Percentiles rank a stretch among this genome's conserved stretches.
Evolutionary conservation across 1,140 invertebrate species (phyloP).

Genomic region (Dendrolimus punctatus): DNA sequence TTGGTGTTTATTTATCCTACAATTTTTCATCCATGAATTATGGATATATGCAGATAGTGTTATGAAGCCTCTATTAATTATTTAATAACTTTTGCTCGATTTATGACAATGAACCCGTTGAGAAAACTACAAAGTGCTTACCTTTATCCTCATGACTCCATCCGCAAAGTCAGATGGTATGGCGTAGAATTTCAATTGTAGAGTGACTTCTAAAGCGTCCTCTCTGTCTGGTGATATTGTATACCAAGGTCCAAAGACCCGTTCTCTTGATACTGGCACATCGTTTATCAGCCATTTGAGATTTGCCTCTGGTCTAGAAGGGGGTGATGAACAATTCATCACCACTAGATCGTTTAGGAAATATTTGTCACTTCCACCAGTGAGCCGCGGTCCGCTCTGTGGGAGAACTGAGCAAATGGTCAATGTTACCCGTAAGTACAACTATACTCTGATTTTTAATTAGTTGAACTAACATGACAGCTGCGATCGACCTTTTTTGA

Average conservation of each 20-base stretch:
- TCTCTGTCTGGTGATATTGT: slow-evolving; percentile 23
- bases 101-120: no score
- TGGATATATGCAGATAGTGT: no score
- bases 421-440: neutral
- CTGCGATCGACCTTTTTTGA: no score
- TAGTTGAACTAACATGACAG: no score
- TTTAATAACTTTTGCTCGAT: no score
- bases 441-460: no score
- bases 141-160: slow-evolving; percentile 26
- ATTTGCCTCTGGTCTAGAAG: slow-evolving; percentile 84
- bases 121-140: slow-evolving; percentile 3
- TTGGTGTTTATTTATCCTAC: no score
- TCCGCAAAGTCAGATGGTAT: slow-evolving; percentile 32
- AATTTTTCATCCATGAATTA: no score
- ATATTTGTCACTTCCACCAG: slow-evolving; percentile 81
- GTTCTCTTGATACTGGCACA: slow-evolving; percentile 45
- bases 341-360: slow-evolving; percentile 81
- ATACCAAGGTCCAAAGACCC: slow-evolving; percentile 41
- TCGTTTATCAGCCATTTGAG: slow-evolving; percentile 87
- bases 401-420: slow-evolving; percentile 79
- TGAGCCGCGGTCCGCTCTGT: slow-evolving; percentile 81
- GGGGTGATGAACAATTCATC: slow-evolving; percentile 85
- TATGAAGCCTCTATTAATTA: no score
- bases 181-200: slow-evolving; percentile 41
- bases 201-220: slow-evolving; percentile 34